Evolutionary conservation across 2,888 invertebrate genomes (phyloP), one percentile per base, ranked within the genome.

Genomic region (Troglohyphantes excavatus): DNA sequence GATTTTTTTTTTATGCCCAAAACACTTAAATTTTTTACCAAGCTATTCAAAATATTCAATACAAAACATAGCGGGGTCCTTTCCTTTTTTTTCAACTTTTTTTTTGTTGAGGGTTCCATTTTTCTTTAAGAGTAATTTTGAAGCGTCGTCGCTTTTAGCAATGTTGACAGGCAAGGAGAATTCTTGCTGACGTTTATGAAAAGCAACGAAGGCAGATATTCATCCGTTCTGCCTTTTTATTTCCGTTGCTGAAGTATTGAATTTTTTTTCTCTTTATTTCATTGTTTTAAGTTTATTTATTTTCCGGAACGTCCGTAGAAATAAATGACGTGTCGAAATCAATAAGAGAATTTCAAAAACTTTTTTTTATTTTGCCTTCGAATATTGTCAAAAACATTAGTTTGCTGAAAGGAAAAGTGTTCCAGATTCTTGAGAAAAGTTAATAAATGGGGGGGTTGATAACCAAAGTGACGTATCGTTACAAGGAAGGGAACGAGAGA

Each of bases 161-260:
- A n/a, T 5, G 19, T 21, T 26, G 33, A 63, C 39, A 33, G 39
- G 23, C 26, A 63, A 63, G 17, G 65, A 21, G 65, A 65, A 78
- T 78, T 65, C 39, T 2, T 63, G 39, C 43, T 63, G 78, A 78
- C 63, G 23, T 61, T 39, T 65, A 43, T 65, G 78, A 78, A 78
- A 23, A 23, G 17, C n/a, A 65, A 17, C 19, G 29, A 53, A 23
- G 26, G 46, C 59, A 26, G 43, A 65, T 21, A 65, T 21, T 23
- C 17, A 43, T 78, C 43, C 43, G 9, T 29, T 7, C 33, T 21
- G 13, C 7, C 39, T 78, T 78, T 43, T 23, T 59, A 13, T 43
- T 39, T 2, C n/a, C 9, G n/a, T 9, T 0, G 2, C 29, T 19
- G 33, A 19, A 23, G 7, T 26, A 26, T 63, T 63, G 23, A 21